A percentile compares a stretch with the other conserved stretches of the same genome.
These are phyloP conservation scores for Caenorhabditis angaria DNA, from an alignment of 2,888 invertebrate genomes.

Conservation along the genomic window DNA sequence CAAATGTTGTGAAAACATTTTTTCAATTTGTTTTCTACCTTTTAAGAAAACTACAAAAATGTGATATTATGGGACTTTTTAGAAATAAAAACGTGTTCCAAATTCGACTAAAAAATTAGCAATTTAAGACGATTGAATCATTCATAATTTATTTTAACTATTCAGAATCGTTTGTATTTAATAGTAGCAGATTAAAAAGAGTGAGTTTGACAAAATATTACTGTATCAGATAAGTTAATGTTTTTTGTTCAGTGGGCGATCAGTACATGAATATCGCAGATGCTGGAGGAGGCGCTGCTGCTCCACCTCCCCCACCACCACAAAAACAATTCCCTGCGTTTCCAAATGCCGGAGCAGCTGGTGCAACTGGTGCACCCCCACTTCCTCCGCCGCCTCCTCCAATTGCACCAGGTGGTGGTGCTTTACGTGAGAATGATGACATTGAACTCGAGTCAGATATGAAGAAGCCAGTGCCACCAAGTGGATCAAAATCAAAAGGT, in stretches of 20 bases:
- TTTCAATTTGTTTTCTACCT: too few species aligned
- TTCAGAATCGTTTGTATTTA: background rate
- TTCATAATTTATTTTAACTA: background rate
- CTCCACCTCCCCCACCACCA: background rate
- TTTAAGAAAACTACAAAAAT: too few species aligned
- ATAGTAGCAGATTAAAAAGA: slow-evolving; percentile 3
- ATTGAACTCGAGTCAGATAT: background rate
- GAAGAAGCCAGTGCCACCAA: background rate
- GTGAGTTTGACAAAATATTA: too few species aligned
- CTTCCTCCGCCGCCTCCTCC: background rate
- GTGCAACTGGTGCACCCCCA: background rate
- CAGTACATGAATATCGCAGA: slow-evolving; percentile 2
- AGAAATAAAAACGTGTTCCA: too few species aligned
- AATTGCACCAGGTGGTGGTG: background rate
- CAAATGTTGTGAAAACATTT: too few species aligned
- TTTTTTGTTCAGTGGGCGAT: background rate
- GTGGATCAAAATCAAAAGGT: background rate
- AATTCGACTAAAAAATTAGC: background rate
- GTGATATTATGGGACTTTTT: too few species aligned
- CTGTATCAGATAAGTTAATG: too few species aligned
- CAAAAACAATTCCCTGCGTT: background rate
- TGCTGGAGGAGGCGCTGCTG: background rate
- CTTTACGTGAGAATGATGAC: background rate
- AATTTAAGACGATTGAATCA: background rate
- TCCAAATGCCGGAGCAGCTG: background rate